Evolutionary conservation across 2,797 vertebrate species (phyloP), one percentile per base, ranked within the genome.

Genomic region (Sebastes glaucus): DNA sequence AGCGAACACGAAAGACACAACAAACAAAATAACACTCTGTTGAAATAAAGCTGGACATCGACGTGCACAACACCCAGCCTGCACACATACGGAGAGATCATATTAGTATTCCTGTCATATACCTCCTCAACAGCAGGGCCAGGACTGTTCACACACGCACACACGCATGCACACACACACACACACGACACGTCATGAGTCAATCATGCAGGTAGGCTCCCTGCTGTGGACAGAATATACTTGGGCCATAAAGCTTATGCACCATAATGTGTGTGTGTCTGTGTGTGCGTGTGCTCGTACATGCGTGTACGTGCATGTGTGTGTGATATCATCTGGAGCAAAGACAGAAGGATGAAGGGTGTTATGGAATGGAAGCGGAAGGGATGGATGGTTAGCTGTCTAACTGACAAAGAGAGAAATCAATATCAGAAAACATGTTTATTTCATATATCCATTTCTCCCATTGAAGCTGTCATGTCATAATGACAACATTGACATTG

Each of bases 31-130:
- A 13, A 70, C 30, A 30, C 28, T 4, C 18, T 20, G 6, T 69
- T 42, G 49, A 35, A 65, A 53, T 23, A 11, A 30, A 32, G 10
- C 14, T 42, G 25, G 49, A 46, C 68, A 53, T 23, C 35, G n/a
- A 28, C 28, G 33, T 28, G 7, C 16, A 60, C 59, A 60, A 23
- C 33, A 32, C 1, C 6, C 38, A 35, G 16, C 13, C 18, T 56
- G 4, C 2, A 52, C 9, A 23, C 23, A 52, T 4, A 46, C 16
- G 25, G 30, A 61, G 2, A 53, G 13, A 23, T 35, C 2, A 38
- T 18, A 55, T 80, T 64, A 42, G 32, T 68, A 55, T 68, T 73
- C 70, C 18, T 72, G 28, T 73, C 9, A 30, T 56, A 63, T 25
- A 57, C 11, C 23, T 30, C 13, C 42, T 69, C 28, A 57, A 25